These are phyloP conservation scores for Loriculus beryllinus DNA, from an alignment of 2,797 vertebrate genomes.

Conservation along the genomic window DNA sequence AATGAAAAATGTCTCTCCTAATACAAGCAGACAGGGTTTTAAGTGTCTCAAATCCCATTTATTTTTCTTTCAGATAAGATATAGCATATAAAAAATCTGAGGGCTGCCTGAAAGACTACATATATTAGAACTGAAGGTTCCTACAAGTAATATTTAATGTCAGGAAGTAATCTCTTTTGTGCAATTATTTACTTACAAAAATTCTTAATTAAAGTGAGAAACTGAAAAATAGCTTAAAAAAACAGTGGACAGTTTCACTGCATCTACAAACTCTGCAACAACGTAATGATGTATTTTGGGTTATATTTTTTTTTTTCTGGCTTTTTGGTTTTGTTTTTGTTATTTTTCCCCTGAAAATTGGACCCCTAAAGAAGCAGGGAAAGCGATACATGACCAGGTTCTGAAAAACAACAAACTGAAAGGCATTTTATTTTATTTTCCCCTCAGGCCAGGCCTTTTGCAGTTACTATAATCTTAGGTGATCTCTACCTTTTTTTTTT, in stretches of 20 bases:
- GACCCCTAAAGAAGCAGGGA: background rate
- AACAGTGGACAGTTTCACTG: background rate
- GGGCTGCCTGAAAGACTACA: background rate
- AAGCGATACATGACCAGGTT: background rate
- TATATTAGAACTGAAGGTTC: background rate
- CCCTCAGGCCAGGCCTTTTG: background rate
- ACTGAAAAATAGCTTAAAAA: background rate
- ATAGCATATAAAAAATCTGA: background rate
- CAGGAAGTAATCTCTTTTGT: background rate
- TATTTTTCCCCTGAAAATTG: background rate
- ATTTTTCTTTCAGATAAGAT: conserved; percentile 3
- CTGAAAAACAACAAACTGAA: background rate
- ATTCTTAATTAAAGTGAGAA: background rate
- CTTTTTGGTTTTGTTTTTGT: background rate
- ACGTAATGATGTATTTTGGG: background rate
- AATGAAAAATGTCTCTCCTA: conserved; percentile 20
- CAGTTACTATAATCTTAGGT: background rate
- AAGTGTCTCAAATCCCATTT: background rate
- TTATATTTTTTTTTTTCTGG: background rate
- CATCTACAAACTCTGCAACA: background rate
- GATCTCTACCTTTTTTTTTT: background rate
- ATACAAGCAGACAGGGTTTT: background rate
- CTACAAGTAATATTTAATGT: background rate
- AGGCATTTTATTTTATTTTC: background rate
- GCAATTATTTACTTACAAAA: background rate